Conservation (phyloP, 2,888 invertebrate genomes). For the Pseudanteris insignis region DNA sequence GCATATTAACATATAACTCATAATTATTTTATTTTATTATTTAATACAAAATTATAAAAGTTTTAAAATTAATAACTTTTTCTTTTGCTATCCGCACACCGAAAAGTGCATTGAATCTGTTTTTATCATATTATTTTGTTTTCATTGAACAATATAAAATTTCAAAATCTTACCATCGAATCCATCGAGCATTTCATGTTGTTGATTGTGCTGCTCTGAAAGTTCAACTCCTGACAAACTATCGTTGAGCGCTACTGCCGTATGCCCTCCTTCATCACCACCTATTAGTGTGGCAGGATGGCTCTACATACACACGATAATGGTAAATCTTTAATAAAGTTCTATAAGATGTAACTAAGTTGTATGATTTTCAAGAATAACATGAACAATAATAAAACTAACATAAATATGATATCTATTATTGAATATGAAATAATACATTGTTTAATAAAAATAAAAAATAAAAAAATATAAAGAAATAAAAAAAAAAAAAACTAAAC, state of each 20-base stretch:
- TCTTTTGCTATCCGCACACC: slow-evolving; percentile 4
- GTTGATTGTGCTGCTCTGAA: slow-evolving; percentile 64
- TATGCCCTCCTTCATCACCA: slow-evolving; percentile 59
- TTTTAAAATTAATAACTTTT: not conserved
- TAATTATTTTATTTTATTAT: not conserved
- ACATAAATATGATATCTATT: no score
- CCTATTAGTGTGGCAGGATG: slow-evolving; percentile 62
- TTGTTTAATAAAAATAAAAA: no score
- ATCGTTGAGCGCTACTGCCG: slow-evolving; percentile 60
- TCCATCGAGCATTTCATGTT: slow-evolving; percentile 66
- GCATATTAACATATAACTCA: no score
- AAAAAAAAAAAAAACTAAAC: no score
- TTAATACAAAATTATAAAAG: not conserved
- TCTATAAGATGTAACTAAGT: no score
- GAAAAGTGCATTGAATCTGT: slow-evolving; percentile 43
- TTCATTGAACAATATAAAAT: slow-evolving; percentile 21
- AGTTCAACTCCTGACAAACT: slow-evolving; percentile 61
- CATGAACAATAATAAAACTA: no score
- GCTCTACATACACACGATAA: slow-evolving; percentile 51
- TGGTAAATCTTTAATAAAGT: slow-evolving; percentile 25
- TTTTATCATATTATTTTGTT: slow-evolving; percentile 7
- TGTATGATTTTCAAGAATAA: no score
- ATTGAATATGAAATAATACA: no score
- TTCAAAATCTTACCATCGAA: slow-evolving; percentile 66
- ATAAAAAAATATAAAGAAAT: no score